These are phyloP conservation scores for Adela reaumurella DNA, from an alignment of 2,888 invertebrate species.

Conservation along the genomic window DNA sequence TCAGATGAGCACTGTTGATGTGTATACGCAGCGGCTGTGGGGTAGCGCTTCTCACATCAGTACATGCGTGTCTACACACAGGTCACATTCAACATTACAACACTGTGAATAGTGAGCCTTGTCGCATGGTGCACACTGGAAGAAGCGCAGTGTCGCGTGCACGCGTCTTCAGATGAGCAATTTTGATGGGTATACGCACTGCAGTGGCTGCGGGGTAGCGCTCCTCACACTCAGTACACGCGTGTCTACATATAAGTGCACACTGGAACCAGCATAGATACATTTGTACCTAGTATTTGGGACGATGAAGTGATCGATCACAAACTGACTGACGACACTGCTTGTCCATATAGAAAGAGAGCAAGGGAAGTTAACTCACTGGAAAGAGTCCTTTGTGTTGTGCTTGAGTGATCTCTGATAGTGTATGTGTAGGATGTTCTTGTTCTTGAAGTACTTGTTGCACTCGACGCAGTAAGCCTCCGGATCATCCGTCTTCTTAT, in stretches of 20 bases:
- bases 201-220: not conserved
- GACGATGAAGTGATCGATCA: no score
- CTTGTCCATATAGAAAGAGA: no score
- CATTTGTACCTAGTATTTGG: no score
- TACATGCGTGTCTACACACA: not conserved
- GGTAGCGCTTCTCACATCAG: not conserved
- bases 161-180: not conserved
- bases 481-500: not conserved
- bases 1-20: not conserved
- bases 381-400: not conserved
- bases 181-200: not conserved
- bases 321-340: no score
- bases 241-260: not conserved
- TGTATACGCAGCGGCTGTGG: not conserved
- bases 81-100: no score
- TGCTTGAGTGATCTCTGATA: constrained; percentile 1
- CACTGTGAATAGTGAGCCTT: not conserved
- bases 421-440: constrained; percentile 1
- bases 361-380: not conserved
- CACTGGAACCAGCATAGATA: no score
- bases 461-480: constrained; percentile 4
- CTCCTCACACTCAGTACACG: not conserved
- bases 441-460: constrained; percentile 2
- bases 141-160: no score
- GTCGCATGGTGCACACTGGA: not conserved